Evolutionary conservation across 1,140 invertebrate species (phyloP).

Genomic region (Drosophila arizonae): DNA sequence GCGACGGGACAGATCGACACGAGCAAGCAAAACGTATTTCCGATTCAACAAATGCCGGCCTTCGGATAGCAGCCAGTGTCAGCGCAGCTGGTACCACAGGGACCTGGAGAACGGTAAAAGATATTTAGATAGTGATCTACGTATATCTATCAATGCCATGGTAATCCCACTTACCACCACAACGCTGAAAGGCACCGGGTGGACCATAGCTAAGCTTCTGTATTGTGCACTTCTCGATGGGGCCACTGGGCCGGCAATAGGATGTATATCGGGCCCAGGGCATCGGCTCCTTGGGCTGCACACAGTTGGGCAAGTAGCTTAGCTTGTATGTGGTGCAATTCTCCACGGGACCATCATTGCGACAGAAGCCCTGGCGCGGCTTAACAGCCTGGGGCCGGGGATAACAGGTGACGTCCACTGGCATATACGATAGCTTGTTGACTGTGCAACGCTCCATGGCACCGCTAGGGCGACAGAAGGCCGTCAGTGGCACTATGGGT

Average conservation of each 20-base stretch:
- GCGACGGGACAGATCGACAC: background rate
- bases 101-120: constrained; percentile 31
- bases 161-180: constrained; percentile 58
- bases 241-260: constrained; percentile 83
- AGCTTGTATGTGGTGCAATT: constrained; percentile 84
- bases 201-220: constrained; percentile 86
- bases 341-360: constrained; percentile 83
- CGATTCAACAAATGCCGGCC: constrained; percentile 72
- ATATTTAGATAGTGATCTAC: no score
- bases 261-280: constrained; percentile 83
- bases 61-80: constrained; percentile 58
- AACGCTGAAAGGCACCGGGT: constrained; percentile 73
- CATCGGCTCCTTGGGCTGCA: constrained; percentile 82
- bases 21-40: constrained; percentile 53
- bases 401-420: constrained; percentile 82
- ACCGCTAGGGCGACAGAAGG: constrained; percentile 84
- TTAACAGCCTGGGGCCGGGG: constrained; percentile 52
- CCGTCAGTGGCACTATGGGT: constrained; percentile 84
- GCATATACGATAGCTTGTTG: constrained; percentile 84
- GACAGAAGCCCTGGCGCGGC: constrained; percentile 61
- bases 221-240: constrained; percentile 83
- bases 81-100: constrained; percentile 46
- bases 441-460: constrained; percentile 84
- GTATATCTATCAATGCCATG: background rate
- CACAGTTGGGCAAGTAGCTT: constrained; percentile 84